Evolutionary conservation across 2,113 vertebrate genomes (phyloP).

Genomic region (Embiotoca jacksoni): DNA sequence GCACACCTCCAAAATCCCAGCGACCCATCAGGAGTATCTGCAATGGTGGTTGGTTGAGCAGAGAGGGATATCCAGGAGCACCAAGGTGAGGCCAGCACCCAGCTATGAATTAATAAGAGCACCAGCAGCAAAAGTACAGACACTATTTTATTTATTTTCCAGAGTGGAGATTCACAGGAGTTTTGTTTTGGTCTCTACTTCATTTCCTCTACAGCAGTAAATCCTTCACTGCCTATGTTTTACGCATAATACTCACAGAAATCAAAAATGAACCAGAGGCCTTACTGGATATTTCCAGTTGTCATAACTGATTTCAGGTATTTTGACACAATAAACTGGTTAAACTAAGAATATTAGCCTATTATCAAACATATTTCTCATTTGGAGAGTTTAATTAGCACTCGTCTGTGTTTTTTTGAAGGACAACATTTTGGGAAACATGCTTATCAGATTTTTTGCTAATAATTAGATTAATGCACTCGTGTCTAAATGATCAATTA

Average conservation of each 20-base stretch:
- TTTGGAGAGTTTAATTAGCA: no score
- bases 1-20: constrained; percentile 40
- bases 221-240: no score
- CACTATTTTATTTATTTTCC: constrained; percentile 9
- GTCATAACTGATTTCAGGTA: background rate
- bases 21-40: constrained; percentile 26
- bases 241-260: no score
- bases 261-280: no score
- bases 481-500: no score
- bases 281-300: no score
- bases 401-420: no score
- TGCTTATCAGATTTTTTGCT: no score
- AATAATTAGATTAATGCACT: no score
- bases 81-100: constrained; percentile 29
- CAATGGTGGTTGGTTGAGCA: constrained; percentile 42
- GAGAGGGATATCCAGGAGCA: constrained; percentile 32
- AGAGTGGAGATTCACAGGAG: constrained; percentile 1
- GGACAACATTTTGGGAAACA: no score
- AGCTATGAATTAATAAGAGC: constrained; percentile 52
- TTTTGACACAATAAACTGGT: background rate
- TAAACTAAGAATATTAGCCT: no score
- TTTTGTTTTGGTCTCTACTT: constrained; percentile 8
- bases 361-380: no score
- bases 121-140: constrained; percentile 21
- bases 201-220: background rate